phyloP scores from a whole-genome alignment of 2,888 invertebrate genomes.

The Amphiduros pacificus region DNA sequence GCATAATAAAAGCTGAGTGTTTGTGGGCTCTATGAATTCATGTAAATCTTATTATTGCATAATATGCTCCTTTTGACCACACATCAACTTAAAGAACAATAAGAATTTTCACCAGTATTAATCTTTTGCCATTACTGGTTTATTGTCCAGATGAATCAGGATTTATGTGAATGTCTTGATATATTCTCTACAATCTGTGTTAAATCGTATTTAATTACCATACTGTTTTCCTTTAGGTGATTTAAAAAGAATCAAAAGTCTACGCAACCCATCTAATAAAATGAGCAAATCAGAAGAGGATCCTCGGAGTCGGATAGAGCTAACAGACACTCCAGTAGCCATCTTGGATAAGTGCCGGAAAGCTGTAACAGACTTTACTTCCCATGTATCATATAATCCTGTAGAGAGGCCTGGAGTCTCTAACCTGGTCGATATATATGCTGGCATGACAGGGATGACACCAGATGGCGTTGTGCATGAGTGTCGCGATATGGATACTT shows the following conservation, averaged over 20 bases:
- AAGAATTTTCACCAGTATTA: too few species aligned
- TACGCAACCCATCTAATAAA: constrained; percentile 85
- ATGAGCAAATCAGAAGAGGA: constrained; percentile 97
- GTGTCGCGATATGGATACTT: constrained; percentile 71
- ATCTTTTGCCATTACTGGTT: too few species aligned
- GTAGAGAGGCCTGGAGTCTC: constrained; percentile 81
- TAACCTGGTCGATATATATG: constrained; percentile 84
- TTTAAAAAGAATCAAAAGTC: constrained; percentile 69
- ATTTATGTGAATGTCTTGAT: too few species aligned
- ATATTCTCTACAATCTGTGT: too few species aligned
- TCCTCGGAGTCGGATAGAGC: constrained; percentile 75
- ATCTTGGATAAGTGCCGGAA: constrained; percentile 78
- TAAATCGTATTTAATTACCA: too few species aligned
- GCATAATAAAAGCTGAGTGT: too few species aligned
- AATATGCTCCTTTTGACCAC: too few species aligned
- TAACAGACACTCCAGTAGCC: constrained; percentile 75
- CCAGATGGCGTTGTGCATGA: constrained; percentile 73
- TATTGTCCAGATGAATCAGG: too few species aligned
- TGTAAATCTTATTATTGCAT: too few species aligned
- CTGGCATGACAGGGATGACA: constrained; percentile 70
- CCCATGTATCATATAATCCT: constrained; percentile 79
- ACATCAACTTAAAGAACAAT: too few species aligned
- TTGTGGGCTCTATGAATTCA: too few species aligned
- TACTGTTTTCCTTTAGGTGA: constrained; percentile 39
- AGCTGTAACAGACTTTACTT: constrained; percentile 86